Conservation (phyloP, 2,888 invertebrate species). For the Aporophyla nigra region DNA sequence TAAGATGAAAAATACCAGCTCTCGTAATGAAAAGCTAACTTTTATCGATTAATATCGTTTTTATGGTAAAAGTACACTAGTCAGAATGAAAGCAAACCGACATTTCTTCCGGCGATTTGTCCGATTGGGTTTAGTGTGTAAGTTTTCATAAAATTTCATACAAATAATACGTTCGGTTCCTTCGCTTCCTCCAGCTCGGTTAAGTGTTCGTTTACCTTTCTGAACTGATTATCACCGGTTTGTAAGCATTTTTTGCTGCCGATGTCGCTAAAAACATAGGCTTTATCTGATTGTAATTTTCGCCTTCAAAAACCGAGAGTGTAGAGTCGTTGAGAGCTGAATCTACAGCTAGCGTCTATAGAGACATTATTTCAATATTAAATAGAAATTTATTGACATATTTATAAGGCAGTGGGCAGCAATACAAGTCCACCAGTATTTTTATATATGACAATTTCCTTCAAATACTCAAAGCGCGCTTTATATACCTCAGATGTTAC, state of each 20-base stretch:
- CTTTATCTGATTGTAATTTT: no score
- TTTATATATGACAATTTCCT: background rate
- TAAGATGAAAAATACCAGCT: background rate
- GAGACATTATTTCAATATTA: slow-evolving; percentile 17
- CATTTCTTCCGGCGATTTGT: no score
- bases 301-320: background rate
- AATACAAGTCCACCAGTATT: slow-evolving; percentile 32
- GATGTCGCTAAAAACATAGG: no score
- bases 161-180: no score
- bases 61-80: no score
- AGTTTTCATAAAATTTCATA: no score
- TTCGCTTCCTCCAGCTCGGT: no score
- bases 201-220: background rate
- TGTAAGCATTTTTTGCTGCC: background rate
- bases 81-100: no score
- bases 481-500: background rate
- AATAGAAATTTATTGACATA: slow-evolving; percentile 33
- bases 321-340: slow-evolving; percentile 14
- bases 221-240: background rate
- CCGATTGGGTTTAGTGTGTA: no score
- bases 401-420: slow-evolving; percentile 56
- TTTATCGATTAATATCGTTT: background rate
- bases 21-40: background rate
- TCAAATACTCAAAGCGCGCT: slow-evolving; percentile 5
- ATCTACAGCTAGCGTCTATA: slow-evolving; percentile 39